A percentile compares a stretch with the other conserved stretches of the same genome.
Evolutionary conservation across 2,888 invertebrate genomes (phyloP).

Genomic region (Cerastis leucographa): DNA sequence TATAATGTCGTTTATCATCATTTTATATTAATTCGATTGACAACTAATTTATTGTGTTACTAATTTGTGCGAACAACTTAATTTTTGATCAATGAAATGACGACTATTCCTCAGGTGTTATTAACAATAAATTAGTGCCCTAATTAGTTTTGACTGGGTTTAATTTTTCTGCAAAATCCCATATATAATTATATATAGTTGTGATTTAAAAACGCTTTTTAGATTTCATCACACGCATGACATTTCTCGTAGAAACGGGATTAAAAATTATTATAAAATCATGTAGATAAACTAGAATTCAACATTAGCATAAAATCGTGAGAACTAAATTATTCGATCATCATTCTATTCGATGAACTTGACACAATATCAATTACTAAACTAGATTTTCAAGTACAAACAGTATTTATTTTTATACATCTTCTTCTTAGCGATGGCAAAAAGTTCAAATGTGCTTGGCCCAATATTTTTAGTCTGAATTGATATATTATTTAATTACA

Average conservation of each 20-base stretch:
- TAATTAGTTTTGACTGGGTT: constrained; percentile 6
- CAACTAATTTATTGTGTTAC: constrained; percentile 33
- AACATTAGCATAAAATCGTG: neutral
- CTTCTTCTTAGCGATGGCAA: neutral
- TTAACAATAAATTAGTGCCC: neutral
- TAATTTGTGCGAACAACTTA: constrained; percentile 19
- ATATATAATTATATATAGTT: too few species aligned
- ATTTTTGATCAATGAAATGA: constrained; percentile 14
- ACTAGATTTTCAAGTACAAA: constrained; percentile 1
- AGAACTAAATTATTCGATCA: neutral
- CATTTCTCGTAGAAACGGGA: neutral
- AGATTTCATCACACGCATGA: too few species aligned
- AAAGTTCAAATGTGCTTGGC: neutral
- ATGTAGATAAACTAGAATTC: constrained; percentile 11
- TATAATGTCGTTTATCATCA: constrained; percentile 43
- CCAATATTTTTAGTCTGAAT: constrained; percentile 8
- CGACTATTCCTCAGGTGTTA: neutral
- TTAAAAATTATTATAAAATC: neutral
- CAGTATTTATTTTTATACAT: constrained; percentile 3
- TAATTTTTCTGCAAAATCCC: neutral
- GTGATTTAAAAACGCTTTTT: neutral
- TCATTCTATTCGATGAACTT: constrained; percentile 6
- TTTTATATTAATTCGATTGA: constrained; percentile 23
- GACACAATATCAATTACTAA: neutral
- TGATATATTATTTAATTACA: constrained; percentile 24